Conservation (phyloP, 2,888 invertebrate species). For the Buathra laborator region DNA sequence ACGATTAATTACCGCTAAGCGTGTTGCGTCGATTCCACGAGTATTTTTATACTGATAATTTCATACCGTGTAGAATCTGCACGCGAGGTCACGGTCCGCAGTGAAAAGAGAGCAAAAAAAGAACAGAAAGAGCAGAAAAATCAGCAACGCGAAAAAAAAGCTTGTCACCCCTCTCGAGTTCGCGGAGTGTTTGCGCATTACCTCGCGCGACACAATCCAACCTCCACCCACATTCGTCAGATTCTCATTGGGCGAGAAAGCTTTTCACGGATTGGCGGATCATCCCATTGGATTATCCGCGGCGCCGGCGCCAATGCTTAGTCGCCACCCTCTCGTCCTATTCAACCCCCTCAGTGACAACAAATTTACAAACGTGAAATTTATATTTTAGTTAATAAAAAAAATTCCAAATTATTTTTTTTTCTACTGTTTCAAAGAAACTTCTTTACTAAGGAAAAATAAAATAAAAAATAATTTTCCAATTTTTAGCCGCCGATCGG, state of each 20-base stretch:
- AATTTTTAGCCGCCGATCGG: too few species aligned
- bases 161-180: constrained; percentile 1
- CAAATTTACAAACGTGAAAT: background rate
- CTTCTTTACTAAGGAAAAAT: too few species aligned
- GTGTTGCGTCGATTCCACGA: constrained; percentile 4
- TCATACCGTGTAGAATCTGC: constrained; percentile 23
- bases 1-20: constrained; percentile 40
- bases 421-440: background rate
- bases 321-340: constrained; percentile 30
- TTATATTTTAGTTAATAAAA: background rate
- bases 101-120: constrained; percentile 2
- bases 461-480: too few species aligned
- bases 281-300: constrained; percentile 85
- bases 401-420: background rate
- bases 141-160: constrained; percentile 41
- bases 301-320: constrained; percentile 78
- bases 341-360: constrained; percentile 43
- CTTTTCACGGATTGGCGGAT: constrained; percentile 82
- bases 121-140: constrained; percentile 20
- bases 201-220: constrained; percentile 60
- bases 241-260: constrained; percentile 74
- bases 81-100: constrained; percentile 48
- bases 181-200: constrained; percentile 44
- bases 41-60: constrained; percentile 13
- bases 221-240: constrained; percentile 71